Percentiles rank a stretch among this genome's conserved stretches.
Evolutionary conservation across 2,797 vertebrate species (phyloP).

Genomic region (Carapus acus): DNA sequence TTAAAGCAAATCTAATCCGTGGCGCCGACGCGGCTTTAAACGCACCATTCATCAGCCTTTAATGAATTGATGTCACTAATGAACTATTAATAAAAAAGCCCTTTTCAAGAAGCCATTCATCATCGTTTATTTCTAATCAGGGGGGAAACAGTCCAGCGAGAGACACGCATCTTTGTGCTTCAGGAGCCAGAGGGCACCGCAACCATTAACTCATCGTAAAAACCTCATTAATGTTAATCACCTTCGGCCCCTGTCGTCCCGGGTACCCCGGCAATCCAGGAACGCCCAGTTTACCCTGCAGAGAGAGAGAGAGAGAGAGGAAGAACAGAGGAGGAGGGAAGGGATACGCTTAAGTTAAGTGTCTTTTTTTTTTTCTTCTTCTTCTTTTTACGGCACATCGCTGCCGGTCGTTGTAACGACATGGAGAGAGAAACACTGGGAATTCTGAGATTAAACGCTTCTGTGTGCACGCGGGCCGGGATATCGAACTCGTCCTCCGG

Average conservation of each 20-base stretch:
- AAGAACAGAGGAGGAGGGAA: not conserved
- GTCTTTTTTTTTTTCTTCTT: no score
- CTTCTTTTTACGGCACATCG: slow-evolving; percentile 20
- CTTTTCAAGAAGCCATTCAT: slow-evolving; percentile 66
- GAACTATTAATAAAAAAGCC: slow-evolving; percentile 71
- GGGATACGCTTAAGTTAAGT: slow-evolving; percentile 16
- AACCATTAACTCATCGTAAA: slow-evolving; percentile 39
- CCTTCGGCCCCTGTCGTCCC: slow-evolving; percentile 87
- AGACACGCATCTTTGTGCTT: slow-evolving; percentile 38
- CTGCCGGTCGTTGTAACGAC: slow-evolving; percentile 19
- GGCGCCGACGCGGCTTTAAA: slow-evolving; percentile 66
- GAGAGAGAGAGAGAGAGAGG: slow-evolving; percentile 7
- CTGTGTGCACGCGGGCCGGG: slow-evolving; percentile 2
- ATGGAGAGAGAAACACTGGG: slow-evolving; percentile 18
- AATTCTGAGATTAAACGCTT: slow-evolving; percentile 39
- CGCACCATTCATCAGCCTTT: slow-evolving; percentile 68
- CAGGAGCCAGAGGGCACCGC: slow-evolving; percentile 28
- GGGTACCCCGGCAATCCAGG: slow-evolving; percentile 91
- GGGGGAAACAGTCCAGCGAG: slow-evolving; percentile 49
- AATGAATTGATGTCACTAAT: slow-evolving; percentile 69
- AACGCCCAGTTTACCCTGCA: slow-evolving; percentile 86
- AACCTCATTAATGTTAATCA: slow-evolving; percentile 60
- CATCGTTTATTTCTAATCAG: slow-evolving; percentile 66
- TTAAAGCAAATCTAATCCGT: slow-evolving; percentile 67
- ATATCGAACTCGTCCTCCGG: slow-evolving; percentile 10